Conservation (phyloP, 2,113 vertebrate species). For the Thalassoma bifasciatum region DNA sequence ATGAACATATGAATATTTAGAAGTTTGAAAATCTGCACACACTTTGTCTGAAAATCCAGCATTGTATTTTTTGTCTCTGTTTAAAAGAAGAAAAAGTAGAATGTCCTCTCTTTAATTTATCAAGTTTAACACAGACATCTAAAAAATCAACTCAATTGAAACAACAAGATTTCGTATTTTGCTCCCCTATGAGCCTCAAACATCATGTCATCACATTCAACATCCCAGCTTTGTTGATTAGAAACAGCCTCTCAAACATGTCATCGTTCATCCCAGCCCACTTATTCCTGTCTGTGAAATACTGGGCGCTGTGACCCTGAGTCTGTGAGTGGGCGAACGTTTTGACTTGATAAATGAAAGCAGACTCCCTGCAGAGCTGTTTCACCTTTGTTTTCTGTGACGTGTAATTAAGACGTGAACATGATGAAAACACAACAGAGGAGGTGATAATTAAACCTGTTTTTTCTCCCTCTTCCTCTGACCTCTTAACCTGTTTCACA, state of each 20-base stretch:
- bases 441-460: slow-evolving; percentile 41
- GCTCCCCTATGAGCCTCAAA: neutral
- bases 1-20: no score
- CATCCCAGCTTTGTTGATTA: neutral
- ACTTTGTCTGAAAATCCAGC: no score
- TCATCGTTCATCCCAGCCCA: slow-evolving; percentile 31
- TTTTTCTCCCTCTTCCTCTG: neutral
- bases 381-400: slow-evolving; percentile 36
- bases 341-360: slow-evolving; percentile 57
- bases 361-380: slow-evolving; percentile 18
- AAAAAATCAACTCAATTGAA: no score
- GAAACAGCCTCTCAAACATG: slow-evolving; percentile 6
- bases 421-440: slow-evolving; percentile 6
- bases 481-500: slow-evolving; percentile 2
- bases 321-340: slow-evolving; percentile 41
- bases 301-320: slow-evolving; percentile 23
- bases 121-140: no score
- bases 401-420: slow-evolving; percentile 40
- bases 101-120: no score
- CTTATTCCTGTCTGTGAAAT: slow-evolving; percentile 38
- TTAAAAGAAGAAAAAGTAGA: no score
- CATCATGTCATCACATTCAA: neutral
- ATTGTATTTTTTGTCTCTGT: no score
- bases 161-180: neutral
- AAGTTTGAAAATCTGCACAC: no score